Evolutionary conservation across 2,888 invertebrate species (phyloP).

Genomic region (Heliconius hortense): DNA sequence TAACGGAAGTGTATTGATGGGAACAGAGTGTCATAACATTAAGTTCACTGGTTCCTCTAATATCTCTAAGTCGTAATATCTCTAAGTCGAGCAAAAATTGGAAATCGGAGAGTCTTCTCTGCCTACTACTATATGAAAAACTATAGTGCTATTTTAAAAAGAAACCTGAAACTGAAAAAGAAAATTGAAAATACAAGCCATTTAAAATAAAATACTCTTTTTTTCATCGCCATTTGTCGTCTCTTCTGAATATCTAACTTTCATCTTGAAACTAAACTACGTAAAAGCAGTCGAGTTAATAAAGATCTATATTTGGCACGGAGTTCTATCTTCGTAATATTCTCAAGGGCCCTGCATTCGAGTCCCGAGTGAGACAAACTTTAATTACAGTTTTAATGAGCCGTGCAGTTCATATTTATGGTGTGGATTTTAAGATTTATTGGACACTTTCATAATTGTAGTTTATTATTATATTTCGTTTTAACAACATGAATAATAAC

Average conservation of each 20-base stretch:
- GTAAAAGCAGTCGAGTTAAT: conserved; percentile 42
- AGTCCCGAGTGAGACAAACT: conserved; percentile 62
- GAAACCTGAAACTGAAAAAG: not conserved
- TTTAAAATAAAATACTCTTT: not conserved
- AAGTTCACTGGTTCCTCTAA: no score
- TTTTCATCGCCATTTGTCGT: not conserved
- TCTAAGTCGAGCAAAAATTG: no score
- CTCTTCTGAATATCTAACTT: conserved; percentile 14
- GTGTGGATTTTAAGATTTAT: conserved; percentile 24
- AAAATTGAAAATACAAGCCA: not conserved
- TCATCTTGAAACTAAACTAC: conserved; percentile 28
- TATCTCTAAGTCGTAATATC: no score
- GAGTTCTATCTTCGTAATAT: conserved; percentile 43
- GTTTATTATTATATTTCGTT: not conserved
- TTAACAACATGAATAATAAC: no score
- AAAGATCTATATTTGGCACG: conserved; percentile 45
- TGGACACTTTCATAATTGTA: conserved; percentile 6
- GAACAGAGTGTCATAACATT: no score
- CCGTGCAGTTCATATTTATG: conserved; percentile 51
- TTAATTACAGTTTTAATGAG: conserved; percentile 77
- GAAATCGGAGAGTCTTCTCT: not conserved
- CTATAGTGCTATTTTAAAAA: not conserved
- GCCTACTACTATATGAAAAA: not conserved
- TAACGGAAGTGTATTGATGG: no score
- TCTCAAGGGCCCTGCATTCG: conserved; percentile 54